These are phyloP conservation scores for Drosophila emarginata DNA, from an alignment of 2,888 invertebrate species.

Conservation along the genomic window DNA sequence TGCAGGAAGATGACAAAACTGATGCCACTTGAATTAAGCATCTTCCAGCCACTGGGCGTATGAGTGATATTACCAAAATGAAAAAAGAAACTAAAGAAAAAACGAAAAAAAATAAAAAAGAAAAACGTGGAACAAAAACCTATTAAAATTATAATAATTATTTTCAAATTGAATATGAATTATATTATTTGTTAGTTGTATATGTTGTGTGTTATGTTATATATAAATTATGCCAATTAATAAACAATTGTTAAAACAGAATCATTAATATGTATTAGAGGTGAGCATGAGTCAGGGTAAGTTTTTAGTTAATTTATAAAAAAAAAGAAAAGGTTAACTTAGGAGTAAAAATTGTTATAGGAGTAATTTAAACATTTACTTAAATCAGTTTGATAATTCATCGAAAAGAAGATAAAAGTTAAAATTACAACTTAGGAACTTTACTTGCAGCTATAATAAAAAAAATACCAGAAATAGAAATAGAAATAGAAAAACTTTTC, in stretches of 20 bases:
- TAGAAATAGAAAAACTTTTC: too few relatives aligned
- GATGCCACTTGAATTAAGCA: slow-evolving; percentile 29
- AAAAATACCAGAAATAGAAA: too few relatives aligned
- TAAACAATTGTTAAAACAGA: slow-evolving; percentile 39
- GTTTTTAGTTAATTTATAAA: too few relatives aligned
- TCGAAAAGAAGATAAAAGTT: too few relatives aligned
- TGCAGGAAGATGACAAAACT: slow-evolving; percentile 57
- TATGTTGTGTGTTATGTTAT: slow-evolving; percentile 46
- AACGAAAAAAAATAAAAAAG: slow-evolving; percentile 11
- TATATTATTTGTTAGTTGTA: slow-evolving; percentile 44
- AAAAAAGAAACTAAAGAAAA: slow-evolving; percentile 21
- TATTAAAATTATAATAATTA: not conserved
- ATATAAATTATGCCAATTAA: slow-evolving; percentile 43
- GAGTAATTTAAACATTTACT: too few relatives aligned
- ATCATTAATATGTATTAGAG: not conserved
- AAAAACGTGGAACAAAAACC: not conserved
- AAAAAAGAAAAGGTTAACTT: too few relatives aligned
- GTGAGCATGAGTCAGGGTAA: too few relatives aligned
- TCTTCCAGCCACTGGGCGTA: slow-evolving; percentile 49
- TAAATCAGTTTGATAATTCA: too few relatives aligned
- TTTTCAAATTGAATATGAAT: slow-evolving; percentile 20
- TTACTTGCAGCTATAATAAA: too few relatives aligned
- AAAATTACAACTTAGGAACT: too few relatives aligned
- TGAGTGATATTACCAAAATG: slow-evolving; percentile 71
- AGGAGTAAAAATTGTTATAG: too few relatives aligned